Evolutionary conservation across 2,888 invertebrate species (phyloP), one percentile per base, ranked within the genome.

Genomic region (Uropetala carovei): DNA sequence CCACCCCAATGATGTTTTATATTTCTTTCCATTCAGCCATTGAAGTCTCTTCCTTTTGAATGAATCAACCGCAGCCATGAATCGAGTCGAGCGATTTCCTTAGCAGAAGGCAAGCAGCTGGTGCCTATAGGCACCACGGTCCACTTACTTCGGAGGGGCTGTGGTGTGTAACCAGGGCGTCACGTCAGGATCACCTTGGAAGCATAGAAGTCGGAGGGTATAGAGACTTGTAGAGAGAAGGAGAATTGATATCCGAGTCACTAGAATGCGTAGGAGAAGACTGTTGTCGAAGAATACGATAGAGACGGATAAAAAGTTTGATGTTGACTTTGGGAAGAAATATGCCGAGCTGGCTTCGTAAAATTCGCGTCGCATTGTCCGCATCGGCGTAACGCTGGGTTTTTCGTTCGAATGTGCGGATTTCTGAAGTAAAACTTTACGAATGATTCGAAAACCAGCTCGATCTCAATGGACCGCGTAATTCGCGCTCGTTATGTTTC

Each of bases 1-100:
- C 27, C 27, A 9, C 68, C 22, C 7, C 2, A 68, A 22, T 9
- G 75, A 27, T 75, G n/a, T 75, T 75, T 75, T 75, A n/a, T 22
- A 86, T 68, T 43, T 64, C 43, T 68, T 64, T n/a, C 83, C 60
- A 89, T 89, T 89, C 89, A 89, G 64, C 43, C 89, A 43, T 89
- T 68, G 89, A 89, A 89, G 89, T 89, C 89, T 89, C 89, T 27
- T 89, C 89, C 64, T 68, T 43, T n/a, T 89, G 89, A 89, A 89
- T 89, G 89, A 89, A 60, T 89, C 89, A 64, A 89, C 89, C 89
- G 89, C 64, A 89, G 13, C 22, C 60, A 60, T 86, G 60, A 86
- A 56, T 68, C 64, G 64, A 64, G 43, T 16, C 43, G 64, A 64
- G 30, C 64, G 89, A 60, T 60, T 86, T 75, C 75, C 86, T 30